Evolutionary conservation across 2,888 invertebrate species (phyloP), one percentile per base, ranked within the genome.

Genomic region (Drosophila falleni): DNA sequence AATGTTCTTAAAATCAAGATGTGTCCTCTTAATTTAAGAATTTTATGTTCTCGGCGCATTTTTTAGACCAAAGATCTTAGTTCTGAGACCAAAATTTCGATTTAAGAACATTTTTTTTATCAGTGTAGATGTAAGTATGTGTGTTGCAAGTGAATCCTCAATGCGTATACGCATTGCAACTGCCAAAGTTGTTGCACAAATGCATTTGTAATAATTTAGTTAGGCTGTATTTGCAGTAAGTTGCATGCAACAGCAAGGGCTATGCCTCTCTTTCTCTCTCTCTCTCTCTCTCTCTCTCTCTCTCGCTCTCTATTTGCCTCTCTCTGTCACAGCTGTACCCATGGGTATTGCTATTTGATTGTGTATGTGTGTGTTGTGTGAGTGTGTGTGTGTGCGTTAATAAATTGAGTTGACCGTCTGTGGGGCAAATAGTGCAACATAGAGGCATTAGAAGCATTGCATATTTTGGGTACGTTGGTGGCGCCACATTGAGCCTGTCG

Each of bases 361-460:
- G 33, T 58, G 19, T 56, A 49, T 46, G 62, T 44, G 33, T 31
- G 56, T 54, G 71, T 70, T 70, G 70, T 81, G 77, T 15, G 56
- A 58, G 33, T 55, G 62, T 44, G 31, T 29, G 56, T 54, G 70
- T 70, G 70, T 81, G 79, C 71, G 80, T 87, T 86, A 87, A 87
- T 87, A 87, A 81, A 87, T 87, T 87, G 86, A 72, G 83, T 85
- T 86, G 77, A 61, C 47, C 70, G 63, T 70, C 70, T 69, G 70
- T 79, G 81, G 71, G 67, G 50, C 71, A 74, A 81, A 81, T 74
- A 80, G 78, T 73, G 78, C 74, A 80, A 31, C 68, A 56, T 58
- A 6, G 49, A 72, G 67, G 77, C 65, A 63, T 68, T 72, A 65
- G 77, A 59, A 8, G 72, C 54, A 59, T 71, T 60, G 26, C 15